Evolutionary conservation across 2,797 vertebrate genomes (phyloP).

Genomic region (Sebastes umbrosus): DNA sequence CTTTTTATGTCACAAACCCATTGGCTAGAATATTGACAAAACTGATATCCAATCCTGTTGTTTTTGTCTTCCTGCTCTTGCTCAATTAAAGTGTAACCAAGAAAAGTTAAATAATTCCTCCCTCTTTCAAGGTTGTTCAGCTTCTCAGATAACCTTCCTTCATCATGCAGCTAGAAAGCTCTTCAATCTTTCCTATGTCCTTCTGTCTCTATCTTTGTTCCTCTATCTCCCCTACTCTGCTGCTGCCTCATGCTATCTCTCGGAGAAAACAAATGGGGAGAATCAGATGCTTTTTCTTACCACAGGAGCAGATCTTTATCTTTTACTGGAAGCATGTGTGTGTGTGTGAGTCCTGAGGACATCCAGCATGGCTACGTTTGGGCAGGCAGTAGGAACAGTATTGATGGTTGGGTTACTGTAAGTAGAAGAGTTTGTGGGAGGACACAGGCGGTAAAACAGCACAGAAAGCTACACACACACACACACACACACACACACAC

Average conservation of each 20-base stretch:
- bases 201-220: conserved; percentile 39
- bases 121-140: conserved; percentile 29
- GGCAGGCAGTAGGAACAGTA: conserved; percentile 5
- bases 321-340: conserved; percentile 19
- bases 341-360: conserved; percentile 5
- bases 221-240: neutral
- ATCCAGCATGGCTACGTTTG: conserved; percentile 22
- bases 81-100: neutral
- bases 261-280: conserved; percentile 41
- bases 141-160: conserved; percentile 17
- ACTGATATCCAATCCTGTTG: neutral
- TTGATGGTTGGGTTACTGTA: conserved; percentile 33
- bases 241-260: conserved; percentile 3
- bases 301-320: conserved; percentile 37
- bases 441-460: conserved; percentile 18
- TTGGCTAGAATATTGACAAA: neutral
- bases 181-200: conserved; percentile 28
- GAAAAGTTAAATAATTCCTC: neutral
- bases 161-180: conserved; percentile 7
- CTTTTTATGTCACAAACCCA: neutral
- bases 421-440: conserved; percentile 18
- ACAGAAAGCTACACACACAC: neutral
- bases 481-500: neutral
- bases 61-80: neutral
- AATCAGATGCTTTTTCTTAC: conserved; percentile 29